Evolutionary conservation across 2,888 invertebrate genomes (phyloP), one percentile per base, ranked within the genome.

Genomic region (Drosophila neotestacea): DNA sequence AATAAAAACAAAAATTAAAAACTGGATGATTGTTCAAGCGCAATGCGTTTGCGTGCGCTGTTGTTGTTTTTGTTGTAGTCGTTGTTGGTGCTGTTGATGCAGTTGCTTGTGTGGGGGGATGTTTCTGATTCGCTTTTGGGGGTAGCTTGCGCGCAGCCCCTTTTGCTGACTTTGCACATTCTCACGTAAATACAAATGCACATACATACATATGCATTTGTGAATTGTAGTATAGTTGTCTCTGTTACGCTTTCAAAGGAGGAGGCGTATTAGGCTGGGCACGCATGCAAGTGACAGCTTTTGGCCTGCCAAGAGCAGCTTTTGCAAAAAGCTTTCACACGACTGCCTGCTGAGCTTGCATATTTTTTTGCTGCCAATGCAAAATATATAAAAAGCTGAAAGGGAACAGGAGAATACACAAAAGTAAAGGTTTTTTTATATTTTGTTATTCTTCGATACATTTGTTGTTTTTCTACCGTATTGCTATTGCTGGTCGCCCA

Each of bases 131-230:
- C 55, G 63, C 51, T 59, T 72, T 67, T 75, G 75, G 78, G 78
- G 80, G 79, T 77, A 79, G 77, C 74, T 75, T 75, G 79, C 77
- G 79, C 77, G 79, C 79, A 79, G 65, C 55, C 68, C 68, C 64
- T 67, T 51, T 52, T 41, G 22, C 56, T 10, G 34, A 59, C 72
- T 42, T 51, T 30, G 44, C 36, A 50, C 54, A 42, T 27, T 16
- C 36, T 11, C 22, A 30, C 4, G 22, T 27, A 63, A 10, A 48
- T n/a, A 50, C 30, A 51, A 28, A 56, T 6, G 30, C 9, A 56
- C 6, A 50, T 27, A 28, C 28, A 54, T 27, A 39, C 2, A 16
- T 4, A 5, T 22, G 13, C 6, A 39, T 28, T 27, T 54, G 55
- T 63, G n/a, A 38, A 54, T 36, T n/a, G 5, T 5, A 41, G n/a